Base-by-base conservation (phyloP, 2,113 vertebrate species). In the Tragelaphus strepsiceros region DNA sequence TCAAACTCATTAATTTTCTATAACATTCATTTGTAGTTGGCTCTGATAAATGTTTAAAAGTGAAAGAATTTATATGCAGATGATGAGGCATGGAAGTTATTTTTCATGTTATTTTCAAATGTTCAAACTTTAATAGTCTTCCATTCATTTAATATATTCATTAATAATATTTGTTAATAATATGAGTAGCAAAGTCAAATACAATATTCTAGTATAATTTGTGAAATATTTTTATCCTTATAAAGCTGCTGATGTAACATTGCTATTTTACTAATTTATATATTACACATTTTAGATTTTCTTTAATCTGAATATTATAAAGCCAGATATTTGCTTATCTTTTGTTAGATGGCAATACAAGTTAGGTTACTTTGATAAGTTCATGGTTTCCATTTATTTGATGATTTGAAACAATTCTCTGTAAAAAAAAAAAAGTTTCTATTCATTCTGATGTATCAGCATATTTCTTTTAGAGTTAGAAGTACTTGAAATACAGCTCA, bases 401-500 rank as follows among this genome's bases (percentile, higher is more conserved):
- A 83, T 49, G 62, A 28, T 92, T 97, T 90, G 81, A 19, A 92
- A 49, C 22, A 71, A 8, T 88, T 98, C 87, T 92, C 15, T 83
- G 84, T 26, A 26, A 96, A 74, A 83, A 83, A 83, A 30, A 67
- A 35, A 19, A 87, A 95, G 86, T 59, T 43, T 9, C 32, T 21
- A n/a, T 97, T 96, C 97, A 97, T 97, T 93, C 98, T 53, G n/a
- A 71, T 97, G 64, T 96, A 97, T 95, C 85, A 89, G 82, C 88
- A 82, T 53, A 82, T 93, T 91, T 81, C 16, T 64, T 59, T 96
- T 43, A 88, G 80, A 97, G 67, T 49, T 2, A 0, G 64, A 92
- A 84, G 92, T 90, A 96, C 85, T 74, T 64, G 56, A 71, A 77
- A 97, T 97, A 91, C 97, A 98, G 78, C 94, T 91, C 67, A 98